A percentile compares a stretch with the other conserved stretches of the same genome.
Conservation (phyloP, 2,113 vertebrate species). For the Clarias gariepinus region DNA sequence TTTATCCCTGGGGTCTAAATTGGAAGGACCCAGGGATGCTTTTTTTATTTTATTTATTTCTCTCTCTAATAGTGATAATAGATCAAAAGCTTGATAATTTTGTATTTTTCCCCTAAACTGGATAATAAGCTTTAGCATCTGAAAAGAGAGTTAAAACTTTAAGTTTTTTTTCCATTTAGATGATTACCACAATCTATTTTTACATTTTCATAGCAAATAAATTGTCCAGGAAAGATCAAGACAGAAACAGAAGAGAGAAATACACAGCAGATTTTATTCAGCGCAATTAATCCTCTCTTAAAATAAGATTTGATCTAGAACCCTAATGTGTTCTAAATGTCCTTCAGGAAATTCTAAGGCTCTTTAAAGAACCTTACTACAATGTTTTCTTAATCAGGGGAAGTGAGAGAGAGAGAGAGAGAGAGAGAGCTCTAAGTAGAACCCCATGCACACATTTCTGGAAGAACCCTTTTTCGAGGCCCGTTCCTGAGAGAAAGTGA, state of each 20-base stretch:
- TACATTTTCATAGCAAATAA: neutral
- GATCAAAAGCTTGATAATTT: too few species aligned
- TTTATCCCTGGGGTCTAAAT: neutral
- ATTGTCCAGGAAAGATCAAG: neutral
- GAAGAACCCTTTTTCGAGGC: neutral
- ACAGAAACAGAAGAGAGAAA: constrained; percentile 17
- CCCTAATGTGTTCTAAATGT: neutral
- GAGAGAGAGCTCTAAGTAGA: neutral
- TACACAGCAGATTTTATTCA: constrained; percentile 22
- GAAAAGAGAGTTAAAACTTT: neutral
- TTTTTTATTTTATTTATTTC: neutral
- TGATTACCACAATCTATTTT: neutral
- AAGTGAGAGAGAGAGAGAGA: neutral
- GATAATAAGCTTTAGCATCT: neutral
- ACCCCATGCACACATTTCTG: neutral
- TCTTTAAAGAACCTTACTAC: neutral
- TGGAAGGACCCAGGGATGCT: neutral
- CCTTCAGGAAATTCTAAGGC: neutral
- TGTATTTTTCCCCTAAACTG: neutral
- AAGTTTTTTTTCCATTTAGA: neutral
- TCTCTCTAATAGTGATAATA: neutral
- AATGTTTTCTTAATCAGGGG: neutral
- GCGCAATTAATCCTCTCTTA: constrained; percentile 13
- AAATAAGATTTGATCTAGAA: neutral
- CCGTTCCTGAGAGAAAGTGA: neutral